Base-by-base conservation (phyloP, 2,888 invertebrate species). In the Spisula solida region DNA sequence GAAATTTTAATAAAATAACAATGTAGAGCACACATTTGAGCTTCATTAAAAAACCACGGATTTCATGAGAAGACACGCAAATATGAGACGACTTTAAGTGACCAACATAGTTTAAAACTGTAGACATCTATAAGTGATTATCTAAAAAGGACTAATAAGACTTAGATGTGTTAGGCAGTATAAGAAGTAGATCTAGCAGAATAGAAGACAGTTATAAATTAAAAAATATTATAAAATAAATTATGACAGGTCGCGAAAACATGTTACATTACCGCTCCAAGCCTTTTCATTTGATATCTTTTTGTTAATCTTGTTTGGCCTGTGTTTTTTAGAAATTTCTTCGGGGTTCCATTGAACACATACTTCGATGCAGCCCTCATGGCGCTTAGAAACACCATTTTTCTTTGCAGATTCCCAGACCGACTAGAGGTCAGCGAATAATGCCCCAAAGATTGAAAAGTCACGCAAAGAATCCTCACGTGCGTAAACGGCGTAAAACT, bases 271-370 rank as follows among this genome's bases (percentile, higher is more conserved):
- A 90, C 90, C 81, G 90, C 86, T 86, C 55, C 90, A 34, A 88
- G 79, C 47, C 88, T 83, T 82, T 88, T 91, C 70, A 88, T 80
- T 56, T 88, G 87, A 48, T 87, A 48, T 48, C 90, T 78, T 75
- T 82, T 88, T 4, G 80, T 75, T 70, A 56, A 66, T 70, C 87
- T 85, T 20, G 88, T 82, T 34, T 84, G 88, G 16, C 81, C 80
- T 20, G 1, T 55, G 31, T 48, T 75, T 25, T 78, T n/a, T 2
- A 55, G 0, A 47, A 12, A 16, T 1, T n/a, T n/a, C 20, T 78
- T 78, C 5, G 51, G 78, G 12, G 20, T 75, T 55, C 47, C 48
- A 10, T 18, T 51, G 25, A 51, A 78, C 20, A 31, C 18, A 47
- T 84, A 75, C 55, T 47, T 41, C 25, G 66, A 70, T 10, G 83